Conservation (phyloP, 2,113 vertebrate genomes). For the Rhinolophus ferrumequinum region DNA sequence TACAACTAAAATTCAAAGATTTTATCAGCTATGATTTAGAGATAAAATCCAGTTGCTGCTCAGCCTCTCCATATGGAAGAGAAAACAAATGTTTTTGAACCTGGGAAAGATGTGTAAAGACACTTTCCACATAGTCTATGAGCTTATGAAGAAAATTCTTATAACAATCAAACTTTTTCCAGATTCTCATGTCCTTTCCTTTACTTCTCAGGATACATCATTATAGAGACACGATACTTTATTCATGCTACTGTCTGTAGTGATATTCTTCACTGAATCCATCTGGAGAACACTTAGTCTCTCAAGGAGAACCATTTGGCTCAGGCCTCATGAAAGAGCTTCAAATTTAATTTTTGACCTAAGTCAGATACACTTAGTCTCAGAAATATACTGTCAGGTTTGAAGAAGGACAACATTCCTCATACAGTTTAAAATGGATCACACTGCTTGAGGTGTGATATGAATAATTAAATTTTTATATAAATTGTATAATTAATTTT, state of each 20-base stretch:
- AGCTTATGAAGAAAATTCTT: background rate
- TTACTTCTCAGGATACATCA: slow-evolving; percentile 3
- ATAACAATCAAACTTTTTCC: background rate
- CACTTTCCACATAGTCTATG: background rate
- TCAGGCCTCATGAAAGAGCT: background rate
- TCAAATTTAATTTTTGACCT: background rate
- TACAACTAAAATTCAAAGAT: slow-evolving; percentile 1
- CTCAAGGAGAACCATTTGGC: background rate
- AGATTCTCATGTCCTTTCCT: background rate
- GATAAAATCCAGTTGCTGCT: background rate
- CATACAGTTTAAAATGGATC: background rate
- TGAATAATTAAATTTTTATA: slow-evolving; percentile 1
- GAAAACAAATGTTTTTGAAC: slow-evolving; percentile 7
- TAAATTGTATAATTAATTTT: slow-evolving; percentile 1
- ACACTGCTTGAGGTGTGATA: background rate
- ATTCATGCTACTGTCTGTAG: background rate
- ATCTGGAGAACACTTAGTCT: background rate
- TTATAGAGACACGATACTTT: background rate
- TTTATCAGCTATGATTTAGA: slow-evolving; percentile 10
- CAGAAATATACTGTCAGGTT: background rate
- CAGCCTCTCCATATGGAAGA: background rate
- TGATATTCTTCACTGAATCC: background rate
- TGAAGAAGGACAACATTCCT: background rate
- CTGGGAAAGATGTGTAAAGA: background rate
- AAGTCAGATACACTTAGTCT: background rate